Percentiles rank a stretch among this genome's conserved stretches.
Conservation (phyloP, 2,888 invertebrate genomes). For the Zygaena filipendulae region DNA sequence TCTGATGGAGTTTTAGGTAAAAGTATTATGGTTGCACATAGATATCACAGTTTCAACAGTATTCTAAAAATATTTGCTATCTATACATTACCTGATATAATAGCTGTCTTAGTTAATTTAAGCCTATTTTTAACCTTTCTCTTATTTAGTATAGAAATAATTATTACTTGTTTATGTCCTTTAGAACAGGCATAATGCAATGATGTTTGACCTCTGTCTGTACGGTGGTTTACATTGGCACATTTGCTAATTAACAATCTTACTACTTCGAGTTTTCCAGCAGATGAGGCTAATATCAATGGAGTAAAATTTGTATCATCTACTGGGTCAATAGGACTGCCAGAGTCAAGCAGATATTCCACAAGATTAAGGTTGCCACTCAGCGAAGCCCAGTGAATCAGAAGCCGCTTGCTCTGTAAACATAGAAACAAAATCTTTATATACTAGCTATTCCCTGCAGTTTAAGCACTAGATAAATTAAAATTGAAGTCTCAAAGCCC, state of each 20-base stretch:
- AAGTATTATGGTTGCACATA: neutral
- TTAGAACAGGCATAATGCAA: slow-evolving; percentile 90
- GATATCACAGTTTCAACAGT: too few species aligned
- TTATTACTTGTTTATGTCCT: slow-evolving; percentile 75
- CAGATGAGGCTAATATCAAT: slow-evolving; percentile 82
- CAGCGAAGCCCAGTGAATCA: slow-evolving; percentile 84
- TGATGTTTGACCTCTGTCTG: slow-evolving; percentile 79
- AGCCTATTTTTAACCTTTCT: neutral
- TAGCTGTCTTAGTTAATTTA: neutral
- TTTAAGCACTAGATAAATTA: neutral
- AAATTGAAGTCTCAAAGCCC: neutral
- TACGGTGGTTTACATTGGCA: slow-evolving; percentile 79
- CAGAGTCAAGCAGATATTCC: slow-evolving; percentile 72
- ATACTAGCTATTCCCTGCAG: neutral
- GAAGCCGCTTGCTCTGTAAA: slow-evolving; percentile 74
- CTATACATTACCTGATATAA: neutral
- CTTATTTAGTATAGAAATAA: slow-evolving; percentile 1
- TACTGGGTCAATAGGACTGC: slow-evolving; percentile 73
- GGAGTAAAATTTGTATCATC: slow-evolving; percentile 85
- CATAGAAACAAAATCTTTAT: slow-evolving; percentile 1
- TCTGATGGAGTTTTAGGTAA: neutral
- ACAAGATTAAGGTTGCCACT: slow-evolving; percentile 82
- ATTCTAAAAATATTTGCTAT: too few species aligned
- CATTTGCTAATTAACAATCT: slow-evolving; percentile 72
- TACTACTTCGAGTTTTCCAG: slow-evolving; percentile 77